Conservation (phyloP, 2,888 invertebrate genomes). For the Silvanus unidentatus region DNA sequence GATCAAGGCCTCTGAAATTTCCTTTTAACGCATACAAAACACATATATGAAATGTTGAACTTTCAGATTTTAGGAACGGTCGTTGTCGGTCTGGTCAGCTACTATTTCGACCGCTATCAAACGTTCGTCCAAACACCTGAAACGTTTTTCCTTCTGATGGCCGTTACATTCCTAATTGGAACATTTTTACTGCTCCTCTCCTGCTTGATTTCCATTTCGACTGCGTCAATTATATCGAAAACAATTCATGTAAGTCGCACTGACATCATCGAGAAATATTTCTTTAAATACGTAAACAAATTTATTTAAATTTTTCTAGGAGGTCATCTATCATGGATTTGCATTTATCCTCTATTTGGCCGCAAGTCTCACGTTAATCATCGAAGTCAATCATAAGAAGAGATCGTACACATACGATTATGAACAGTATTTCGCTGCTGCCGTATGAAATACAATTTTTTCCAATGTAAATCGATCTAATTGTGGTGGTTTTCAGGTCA, state of each 20-base stretch:
- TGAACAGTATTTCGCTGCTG: conserved; percentile 65
- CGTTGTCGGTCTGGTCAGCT: conserved; percentile 64
- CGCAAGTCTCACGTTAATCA: conserved; percentile 62
- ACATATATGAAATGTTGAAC: too few relatives aligned
- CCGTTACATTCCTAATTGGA: conserved; percentile 71
- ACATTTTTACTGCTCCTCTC: conserved; percentile 70
- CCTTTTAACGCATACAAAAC: too few relatives aligned
- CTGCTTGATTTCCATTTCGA: conserved; percentile 71
- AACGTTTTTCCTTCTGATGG: conserved; percentile 67
- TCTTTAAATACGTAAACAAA: neutral
- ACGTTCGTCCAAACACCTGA: conserved; percentile 47
- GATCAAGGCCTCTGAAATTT: conserved; percentile 1
- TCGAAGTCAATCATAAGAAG: conserved; percentile 56
- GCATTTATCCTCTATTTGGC: conserved; percentile 68
- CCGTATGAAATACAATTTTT: conserved; percentile 52
- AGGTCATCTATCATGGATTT: conserved; percentile 73
- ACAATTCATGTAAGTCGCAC: conserved; percentile 74
- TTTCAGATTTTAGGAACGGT: conserved; percentile 71
- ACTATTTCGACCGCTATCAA: conserved; percentile 47
- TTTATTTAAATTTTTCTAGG: conserved; percentile 51
- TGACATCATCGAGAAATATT: conserved; percentile 6
- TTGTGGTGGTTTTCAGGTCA: conserved; percentile 54
- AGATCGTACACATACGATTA: conserved; percentile 46
- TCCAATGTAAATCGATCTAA: neutral
- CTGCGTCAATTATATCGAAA: conserved; percentile 78